Evolutionary conservation across 2,888 invertebrate species (phyloP).

Genomic region (Oxystoma pomonae): DNA sequence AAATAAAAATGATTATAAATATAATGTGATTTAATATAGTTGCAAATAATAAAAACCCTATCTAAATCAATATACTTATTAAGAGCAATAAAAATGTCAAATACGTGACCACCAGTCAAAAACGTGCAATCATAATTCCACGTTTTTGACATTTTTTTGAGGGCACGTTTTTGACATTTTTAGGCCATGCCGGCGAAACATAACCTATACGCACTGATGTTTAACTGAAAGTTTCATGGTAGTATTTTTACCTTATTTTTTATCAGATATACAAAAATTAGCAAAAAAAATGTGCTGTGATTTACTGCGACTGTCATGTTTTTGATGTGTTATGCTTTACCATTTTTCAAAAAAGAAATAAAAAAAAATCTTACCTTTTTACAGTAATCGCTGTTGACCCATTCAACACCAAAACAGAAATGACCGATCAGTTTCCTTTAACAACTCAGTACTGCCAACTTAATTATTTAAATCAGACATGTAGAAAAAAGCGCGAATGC

Average conservation of each 20-base stretch:
- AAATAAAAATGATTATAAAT: too few species aligned
- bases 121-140: neutral
- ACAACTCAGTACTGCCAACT: too few species aligned
- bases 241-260: neutral
- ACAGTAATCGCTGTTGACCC: too few species aligned
- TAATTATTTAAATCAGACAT: too few species aligned
- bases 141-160: neutral
- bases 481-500: too few species aligned
- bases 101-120: neutral
- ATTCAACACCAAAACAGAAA: too few species aligned
- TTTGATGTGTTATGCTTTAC: neutral
- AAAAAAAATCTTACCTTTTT: neutral
- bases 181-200: neutral
- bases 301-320: neutral
- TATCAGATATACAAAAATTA: neutral
- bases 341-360: neutral
- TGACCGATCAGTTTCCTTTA: too few species aligned
- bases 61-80: too few species aligned
- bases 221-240: constrained; percentile 13
- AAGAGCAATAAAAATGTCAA: too few species aligned
- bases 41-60: too few species aligned
- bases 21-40: too few species aligned
- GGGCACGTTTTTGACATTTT: neutral
- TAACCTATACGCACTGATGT: neutral
- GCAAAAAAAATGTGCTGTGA: neutral